Evolutionary conservation across 2,797 vertebrate genomes (phyloP).

Genomic region (Enteromius afrohamiltoni): DNA sequence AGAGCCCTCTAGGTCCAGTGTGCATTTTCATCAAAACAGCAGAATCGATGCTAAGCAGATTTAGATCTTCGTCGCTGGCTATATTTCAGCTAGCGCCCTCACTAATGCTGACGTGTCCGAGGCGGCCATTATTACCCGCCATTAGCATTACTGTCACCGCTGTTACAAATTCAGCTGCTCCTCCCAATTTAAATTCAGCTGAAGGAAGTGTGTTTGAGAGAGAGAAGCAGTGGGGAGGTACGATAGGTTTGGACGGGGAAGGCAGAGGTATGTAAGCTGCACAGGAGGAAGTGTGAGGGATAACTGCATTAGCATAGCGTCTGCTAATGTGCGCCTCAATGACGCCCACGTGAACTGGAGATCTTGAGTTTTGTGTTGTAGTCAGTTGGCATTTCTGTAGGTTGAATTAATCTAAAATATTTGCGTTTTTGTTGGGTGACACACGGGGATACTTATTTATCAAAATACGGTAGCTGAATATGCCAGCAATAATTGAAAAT

Average conservation of each 20-base stretch:
- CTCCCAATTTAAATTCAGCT: constrained; percentile 59
- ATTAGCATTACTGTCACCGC: constrained; percentile 62
- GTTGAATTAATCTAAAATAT: background rate
- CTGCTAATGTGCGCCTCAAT: background rate
- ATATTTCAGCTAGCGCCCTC: constrained; percentile 61
- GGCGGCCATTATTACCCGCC: constrained; percentile 60
- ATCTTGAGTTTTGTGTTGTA: constrained; percentile 2
- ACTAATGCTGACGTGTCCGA: constrained; percentile 63
- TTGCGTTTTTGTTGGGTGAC: background rate
- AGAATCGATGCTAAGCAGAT: constrained; percentile 66
- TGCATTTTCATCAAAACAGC: constrained; percentile 65
- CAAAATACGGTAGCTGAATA: background rate
- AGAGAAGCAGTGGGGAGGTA: constrained; percentile 10
- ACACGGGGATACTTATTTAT: background rate
- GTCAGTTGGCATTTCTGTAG: background rate
- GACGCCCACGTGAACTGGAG: background rate
- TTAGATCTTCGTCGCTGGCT: constrained; percentile 61
- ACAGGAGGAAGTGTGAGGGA: constrained; percentile 12
- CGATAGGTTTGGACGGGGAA: constrained; percentile 3
- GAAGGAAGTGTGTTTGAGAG: constrained; percentile 32
- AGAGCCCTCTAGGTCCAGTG: constrained; percentile 56
- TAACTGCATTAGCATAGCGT: constrained; percentile 20
- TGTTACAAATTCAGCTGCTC: constrained; percentile 61
- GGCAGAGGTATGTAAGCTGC: constrained; percentile 2
- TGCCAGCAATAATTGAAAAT: background rate